Base-by-base conservation (phyloP, 2,113 vertebrate genomes). In the Scytalopus superciliaris region DNA sequence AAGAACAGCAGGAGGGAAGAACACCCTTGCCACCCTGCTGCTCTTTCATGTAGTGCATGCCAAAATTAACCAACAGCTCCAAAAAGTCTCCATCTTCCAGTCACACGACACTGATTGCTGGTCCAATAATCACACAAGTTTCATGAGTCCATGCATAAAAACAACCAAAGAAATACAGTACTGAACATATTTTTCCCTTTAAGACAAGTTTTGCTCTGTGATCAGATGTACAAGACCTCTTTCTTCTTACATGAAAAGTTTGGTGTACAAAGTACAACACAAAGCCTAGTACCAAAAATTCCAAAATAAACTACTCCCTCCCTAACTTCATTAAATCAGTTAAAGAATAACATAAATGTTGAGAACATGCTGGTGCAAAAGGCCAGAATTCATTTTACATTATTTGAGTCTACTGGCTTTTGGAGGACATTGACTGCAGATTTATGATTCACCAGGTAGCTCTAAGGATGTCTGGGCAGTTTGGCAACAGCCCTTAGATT, bases 371-470 rank as follows among this genome's bases (percentile, higher is more conserved):
- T 93, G 80, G 78, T 87, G 49, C 47, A 72, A 86, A 73, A 89
- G 72, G 55, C 33, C 12, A 22, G 70, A 73, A 73, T 62, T 78
- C 52, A 45, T 94, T 82, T 69, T 37, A 45, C 37, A 64, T 80
- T 7, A 2, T 86, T 90, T 90, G 56, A 82, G 81, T 53, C 40
- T 83, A 39, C 72, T 95, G 24, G 2, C 75, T 95, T 73, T 86
- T 79, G 77, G 70, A 93, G 45, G 73, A 40, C 86, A 66, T 33
- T 92, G 37, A 28, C 75, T 79, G 35, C 49, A 88, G 83, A 93
- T 96, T 97, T 97, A 97, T 91, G 82, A 56, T 89, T 55, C 88
- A 88, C 78, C 57, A 77, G 84, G 74, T 79, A 90, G 74, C 72
- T 66, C 86, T 93, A 55, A 96, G 92, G 72, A 80, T 73, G 74